A percentile compares a stretch with the other conserved stretches of the same genome.
These are phyloP conservation scores for Athalia rosae DNA, from an alignment of 2,888 invertebrate species.

Conservation along the genomic window DNA sequence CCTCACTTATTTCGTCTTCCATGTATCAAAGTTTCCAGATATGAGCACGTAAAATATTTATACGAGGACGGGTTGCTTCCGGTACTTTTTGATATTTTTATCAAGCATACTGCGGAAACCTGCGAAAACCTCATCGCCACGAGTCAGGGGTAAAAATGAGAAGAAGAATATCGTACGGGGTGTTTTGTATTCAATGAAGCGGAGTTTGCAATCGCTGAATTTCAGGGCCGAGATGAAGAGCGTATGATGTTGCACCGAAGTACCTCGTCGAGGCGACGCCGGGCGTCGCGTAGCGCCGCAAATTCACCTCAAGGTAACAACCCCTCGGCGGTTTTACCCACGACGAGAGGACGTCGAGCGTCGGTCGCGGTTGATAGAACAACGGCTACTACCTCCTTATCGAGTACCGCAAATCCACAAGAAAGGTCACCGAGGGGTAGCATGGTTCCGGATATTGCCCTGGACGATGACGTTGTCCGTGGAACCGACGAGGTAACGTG, in stretches of 20 bases:
- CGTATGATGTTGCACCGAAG: conserved; percentile 80
- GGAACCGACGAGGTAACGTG: conserved; percentile 19
- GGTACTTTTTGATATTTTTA: too few species aligned
- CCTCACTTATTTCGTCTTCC: too few species aligned
- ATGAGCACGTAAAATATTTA: too few species aligned
- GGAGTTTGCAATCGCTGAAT: background rate
- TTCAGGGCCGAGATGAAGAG: conserved; percentile 47
- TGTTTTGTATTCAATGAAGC: background rate
- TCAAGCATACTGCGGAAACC: background rate
- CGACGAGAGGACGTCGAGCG: conserved; percentile 68
- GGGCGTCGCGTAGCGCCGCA: conserved; percentile 81
- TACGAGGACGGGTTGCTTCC: too few species aligned
- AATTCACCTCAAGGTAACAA: conserved; percentile 78
- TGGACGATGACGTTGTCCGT: conserved; percentile 72
- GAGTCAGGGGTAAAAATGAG: too few species aligned
- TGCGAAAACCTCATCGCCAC: too few species aligned
- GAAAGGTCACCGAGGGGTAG: conserved; percentile 79
- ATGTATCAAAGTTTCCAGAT: too few species aligned
- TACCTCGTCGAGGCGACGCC: conserved; percentile 81
- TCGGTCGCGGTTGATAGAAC: conserved; percentile 70
- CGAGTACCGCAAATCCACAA: conserved; percentile 64
- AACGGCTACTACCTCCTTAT: conserved; percentile 63
- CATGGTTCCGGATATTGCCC: conserved; percentile 77
- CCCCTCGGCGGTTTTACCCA: conserved; percentile 70
- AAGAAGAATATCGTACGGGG: background rate